Base-by-base conservation (phyloP, 2,888 invertebrate genomes). In the Ariolimax columbianus region DNA sequence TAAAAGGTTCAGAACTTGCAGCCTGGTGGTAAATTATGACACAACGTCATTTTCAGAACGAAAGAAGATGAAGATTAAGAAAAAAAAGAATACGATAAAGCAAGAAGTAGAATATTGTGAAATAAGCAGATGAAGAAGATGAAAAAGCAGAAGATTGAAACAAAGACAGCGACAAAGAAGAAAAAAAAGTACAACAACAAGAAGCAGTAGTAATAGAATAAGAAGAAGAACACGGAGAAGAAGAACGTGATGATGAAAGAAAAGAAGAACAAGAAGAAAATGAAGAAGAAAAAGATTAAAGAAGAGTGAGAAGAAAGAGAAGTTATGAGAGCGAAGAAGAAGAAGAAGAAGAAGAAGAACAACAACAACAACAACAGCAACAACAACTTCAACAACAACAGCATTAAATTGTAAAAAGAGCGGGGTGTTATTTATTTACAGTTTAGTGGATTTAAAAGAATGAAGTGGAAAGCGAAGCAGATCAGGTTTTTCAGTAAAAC, bases 301-400 rank as follows among this genome's bases (percentile, higher is more conserved):
- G n/a, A n/a, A n/a, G n/a, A n/a, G n/a, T n/a, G n/a, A n/a, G n/a
- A n/a, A n/a, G n/a, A n/a, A n/a, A n/a, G n/a, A n/a, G n/a, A n/a
- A n/a, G n/a, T n/a, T n/a, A n/a, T n/a, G n/a, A 38, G 40, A 51
- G 33, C 59, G 55, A 75, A 59, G 43, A 59, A 73, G 75, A 63
- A 59, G 77, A 55, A 73, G 77, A 36, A 83, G 83, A 59, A 47
- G 51, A 77, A 47, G 51, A 77, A 47, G 51, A 47, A 47, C 47
- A 47, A 63, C 66, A 40, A 77, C 77, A 63, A 75, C 63, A 38
- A 75, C 77, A 38, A 63, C 66, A 43, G 77, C 43, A 38, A 51
- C 59, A 59, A 63, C 23, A 75, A 73, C 11, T 26, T 36, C 63
- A n/a, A 73, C 77, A 59, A 73, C 36, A 51, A 72, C 14, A 72